Conservation (phyloP, 2,113 vertebrate species). For the Hippocampus barbouri region DNA sequence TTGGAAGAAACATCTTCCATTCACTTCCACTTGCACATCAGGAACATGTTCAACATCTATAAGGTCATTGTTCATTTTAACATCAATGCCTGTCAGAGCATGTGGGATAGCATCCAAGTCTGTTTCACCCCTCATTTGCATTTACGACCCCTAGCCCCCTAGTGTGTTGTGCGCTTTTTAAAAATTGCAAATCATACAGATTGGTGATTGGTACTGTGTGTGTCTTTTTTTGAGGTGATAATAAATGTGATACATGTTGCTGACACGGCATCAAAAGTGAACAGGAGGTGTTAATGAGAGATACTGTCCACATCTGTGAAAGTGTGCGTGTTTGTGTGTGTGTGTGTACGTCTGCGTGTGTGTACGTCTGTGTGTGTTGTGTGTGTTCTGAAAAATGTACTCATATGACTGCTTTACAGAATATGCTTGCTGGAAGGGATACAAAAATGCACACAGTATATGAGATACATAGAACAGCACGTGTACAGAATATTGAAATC, state of each 20-base stretch:
- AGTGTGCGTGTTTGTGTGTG: not conserved
- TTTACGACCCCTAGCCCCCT: conserved; percentile 18
- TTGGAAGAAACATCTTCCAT: not conserved
- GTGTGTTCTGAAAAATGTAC: not conserved
- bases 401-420: not conserved
- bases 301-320: not conserved
- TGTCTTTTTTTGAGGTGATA: conserved; percentile 26
- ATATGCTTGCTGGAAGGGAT: not conserved
- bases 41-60: conserved; percentile 36
- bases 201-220: conserved; percentile 36
- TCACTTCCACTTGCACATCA: not conserved
- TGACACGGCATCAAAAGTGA: conserved; percentile 39
- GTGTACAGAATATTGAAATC: too few relatives aligned
- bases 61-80: conserved; percentile 48
- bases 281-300: conserved; percentile 52
- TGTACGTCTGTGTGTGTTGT: not conserved
- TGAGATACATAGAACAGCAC: too few relatives aligned
- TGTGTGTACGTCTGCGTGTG: not conserved
- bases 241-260: conserved; percentile 47
- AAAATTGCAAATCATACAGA: conserved; percentile 48
- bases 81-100: conserved; percentile 52
- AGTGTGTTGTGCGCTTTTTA: conserved; percentile 22
- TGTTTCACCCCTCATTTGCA: conserved; percentile 53
- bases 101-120: conserved; percentile 22
- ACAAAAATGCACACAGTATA: not conserved